These are phyloP conservation scores for Cerceris rybyensis DNA, from an alignment of 2,888 invertebrate genomes.

Conservation along the genomic window DNA sequence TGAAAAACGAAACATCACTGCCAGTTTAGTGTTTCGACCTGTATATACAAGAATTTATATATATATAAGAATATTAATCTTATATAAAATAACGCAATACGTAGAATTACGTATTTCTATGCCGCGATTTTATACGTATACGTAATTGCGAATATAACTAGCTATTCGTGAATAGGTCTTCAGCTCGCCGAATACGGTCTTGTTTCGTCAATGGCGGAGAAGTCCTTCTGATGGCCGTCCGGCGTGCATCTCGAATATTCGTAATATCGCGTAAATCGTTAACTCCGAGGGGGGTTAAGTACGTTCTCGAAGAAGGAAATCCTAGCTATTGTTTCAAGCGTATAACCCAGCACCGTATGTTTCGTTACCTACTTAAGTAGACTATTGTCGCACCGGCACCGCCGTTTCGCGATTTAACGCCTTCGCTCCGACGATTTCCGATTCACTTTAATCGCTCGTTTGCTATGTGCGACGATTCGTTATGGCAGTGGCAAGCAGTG, in stretches of 20 bases:
- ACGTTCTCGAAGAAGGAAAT: conserved; percentile 49
- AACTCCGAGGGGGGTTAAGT: conserved; percentile 50
- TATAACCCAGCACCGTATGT: conserved; percentile 70
- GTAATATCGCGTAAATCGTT: conserved; percentile 6
- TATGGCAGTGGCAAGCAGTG: too few relatives aligned
- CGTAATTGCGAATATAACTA: conserved; percentile 44
- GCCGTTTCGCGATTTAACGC: conserved; percentile 45
- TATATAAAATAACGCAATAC: background rate
- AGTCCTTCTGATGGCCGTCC: background rate
- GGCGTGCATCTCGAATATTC: conserved; percentile 5
- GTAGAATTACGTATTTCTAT: background rate
- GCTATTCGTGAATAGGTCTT: conserved; percentile 21
- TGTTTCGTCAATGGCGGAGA: background rate
- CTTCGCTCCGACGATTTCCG: conserved; percentile 15
- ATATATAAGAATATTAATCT: too few relatives aligned
- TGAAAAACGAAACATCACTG: too few relatives aligned
- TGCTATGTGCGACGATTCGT: too few relatives aligned
- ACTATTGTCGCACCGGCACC: conserved; percentile 63
- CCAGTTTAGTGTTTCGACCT: too few relatives aligned
- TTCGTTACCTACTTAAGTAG: conserved; percentile 68
- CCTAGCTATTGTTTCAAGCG: conserved; percentile 67
- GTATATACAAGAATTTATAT: too few relatives aligned
- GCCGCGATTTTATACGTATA: conserved; percentile 18
- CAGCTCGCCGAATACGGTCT: conserved; percentile 45
- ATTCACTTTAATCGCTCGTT: background rate